A percentile compares a stretch with the other conserved stretches of the same genome.
Evolutionary conservation across 1,140 invertebrate genomes (phyloP).

Genomic region (Rhyacophila brunnea): DNA sequence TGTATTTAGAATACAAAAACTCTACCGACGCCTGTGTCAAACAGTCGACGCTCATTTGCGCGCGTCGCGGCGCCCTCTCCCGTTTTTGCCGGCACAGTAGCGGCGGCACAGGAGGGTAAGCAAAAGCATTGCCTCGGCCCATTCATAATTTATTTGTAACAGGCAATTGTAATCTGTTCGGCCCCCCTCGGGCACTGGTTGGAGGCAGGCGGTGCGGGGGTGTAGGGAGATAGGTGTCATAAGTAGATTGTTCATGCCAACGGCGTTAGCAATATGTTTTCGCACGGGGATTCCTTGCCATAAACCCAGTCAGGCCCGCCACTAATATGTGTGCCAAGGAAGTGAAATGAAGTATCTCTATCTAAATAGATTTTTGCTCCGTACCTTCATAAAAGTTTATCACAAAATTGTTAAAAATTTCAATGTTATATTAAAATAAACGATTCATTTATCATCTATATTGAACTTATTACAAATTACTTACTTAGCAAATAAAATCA

Average conservation of each 20-base stretch:
- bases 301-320: too few relatives aligned
- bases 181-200: background rate
- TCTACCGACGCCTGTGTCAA: background rate
- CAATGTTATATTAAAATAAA: too few relatives aligned
- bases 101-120: background rate
- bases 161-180: slow-evolving; percentile 35
- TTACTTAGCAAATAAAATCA: too few relatives aligned
- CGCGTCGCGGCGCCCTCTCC: background rate
- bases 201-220: background rate
- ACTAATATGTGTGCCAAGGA: too few relatives aligned
- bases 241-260: slow-evolving; percentile 25
- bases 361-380: too few relatives aligned
- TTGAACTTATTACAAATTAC: too few relatives aligned
- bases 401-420: too few relatives aligned
- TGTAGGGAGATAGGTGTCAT: slow-evolving; percentile 19
- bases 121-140: slow-evolving; percentile 6
- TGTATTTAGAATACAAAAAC: too few relatives aligned
- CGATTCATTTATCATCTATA: too few relatives aligned
- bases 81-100: background rate
- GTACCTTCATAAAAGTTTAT: too few relatives aligned
- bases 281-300: slow-evolving; percentile 15
- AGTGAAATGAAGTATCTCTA: too few relatives aligned
- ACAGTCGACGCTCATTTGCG: background rate
- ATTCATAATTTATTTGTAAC: slow-evolving; percentile 36
- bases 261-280: slow-evolving; percentile 25